Conservation (phyloP, 1,140 invertebrate genomes). For the honey bee (Apis mellifera) region DNA sequence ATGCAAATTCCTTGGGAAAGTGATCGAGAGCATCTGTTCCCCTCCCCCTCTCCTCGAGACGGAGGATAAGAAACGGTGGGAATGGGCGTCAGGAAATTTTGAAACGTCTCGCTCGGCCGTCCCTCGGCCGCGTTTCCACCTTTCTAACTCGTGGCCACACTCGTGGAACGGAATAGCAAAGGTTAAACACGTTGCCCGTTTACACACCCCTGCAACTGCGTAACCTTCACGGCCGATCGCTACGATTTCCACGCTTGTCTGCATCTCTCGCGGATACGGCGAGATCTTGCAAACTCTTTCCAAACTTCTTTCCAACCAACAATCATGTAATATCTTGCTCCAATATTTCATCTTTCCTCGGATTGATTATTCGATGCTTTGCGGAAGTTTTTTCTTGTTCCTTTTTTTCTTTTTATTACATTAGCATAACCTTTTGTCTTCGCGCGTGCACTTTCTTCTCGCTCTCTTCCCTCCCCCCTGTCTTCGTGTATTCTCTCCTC, state of each 20-base stretch:
- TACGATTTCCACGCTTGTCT: slow-evolving; percentile 19
- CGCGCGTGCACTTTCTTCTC: not conserved
- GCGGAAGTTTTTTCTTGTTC: slow-evolving; percentile 3
- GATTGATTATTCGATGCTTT: too few relatives aligned
- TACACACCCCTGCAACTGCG: slow-evolving; percentile 52
- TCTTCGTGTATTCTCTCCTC: not conserved
- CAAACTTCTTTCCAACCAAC: too few relatives aligned
- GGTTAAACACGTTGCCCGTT: slow-evolving; percentile 45
- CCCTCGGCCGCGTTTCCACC: slow-evolving; percentile 15
- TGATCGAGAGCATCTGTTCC: not conserved
- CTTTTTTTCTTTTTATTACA: too few relatives aligned
- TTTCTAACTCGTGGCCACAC: slow-evolving; percentile 52
- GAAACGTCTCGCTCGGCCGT: slow-evolving; percentile 2
- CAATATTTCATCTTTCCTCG: too few relatives aligned
- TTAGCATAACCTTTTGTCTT: not conserved
- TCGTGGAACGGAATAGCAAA: slow-evolving; percentile 48
- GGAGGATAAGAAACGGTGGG: not conserved
- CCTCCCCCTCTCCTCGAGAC: not conserved
- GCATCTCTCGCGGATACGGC: not conserved
- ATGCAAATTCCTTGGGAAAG: slow-evolving; percentile 24
- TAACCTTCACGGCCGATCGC: slow-evolving; percentile 59
- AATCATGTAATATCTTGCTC: too few relatives aligned
- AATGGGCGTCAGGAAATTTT: slow-evolving; percentile 34
- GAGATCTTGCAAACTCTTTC: too few relatives aligned
- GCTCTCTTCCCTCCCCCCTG: not conserved